phyloP scores from a whole-genome alignment of 2,797 vertebrate genomes.

The Notamacropus eugenii region DNA sequence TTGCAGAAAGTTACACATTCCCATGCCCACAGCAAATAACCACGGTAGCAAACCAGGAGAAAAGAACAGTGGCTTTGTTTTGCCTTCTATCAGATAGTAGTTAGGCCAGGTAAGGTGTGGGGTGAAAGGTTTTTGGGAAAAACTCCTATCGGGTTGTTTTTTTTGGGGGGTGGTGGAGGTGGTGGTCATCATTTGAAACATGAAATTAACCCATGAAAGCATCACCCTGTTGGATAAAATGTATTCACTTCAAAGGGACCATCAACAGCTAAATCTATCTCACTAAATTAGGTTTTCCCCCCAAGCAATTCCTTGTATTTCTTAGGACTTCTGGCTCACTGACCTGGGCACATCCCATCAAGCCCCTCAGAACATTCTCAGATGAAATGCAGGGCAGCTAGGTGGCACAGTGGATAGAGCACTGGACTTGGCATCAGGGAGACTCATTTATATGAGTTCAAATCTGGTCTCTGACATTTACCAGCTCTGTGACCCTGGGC shows the following conservation, averaged over 20 bases:
- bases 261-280: not conserved
- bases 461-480: not conserved
- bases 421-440: not conserved
- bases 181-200: not conserved
- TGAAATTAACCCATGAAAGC: not conserved
- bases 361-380: not conserved
- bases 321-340: not conserved
- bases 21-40: not conserved
- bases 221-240: slow-evolving; percentile 8
- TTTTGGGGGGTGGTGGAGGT: not conserved
- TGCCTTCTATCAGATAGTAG: not conserved
- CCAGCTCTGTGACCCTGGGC: not conserved
- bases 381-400: not conserved
- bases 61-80: not conserved
- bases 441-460: not conserved
- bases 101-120: not conserved
- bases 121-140: not conserved
- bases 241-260: slow-evolving; percentile 32
- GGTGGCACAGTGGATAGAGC: not conserved
- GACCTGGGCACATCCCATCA: not conserved
- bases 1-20: not conserved
- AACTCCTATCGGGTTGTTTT: not conserved
- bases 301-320: slow-evolving; percentile 8
- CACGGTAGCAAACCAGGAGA: not conserved
- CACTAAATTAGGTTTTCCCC: not conserved